These are phyloP conservation scores for Sprattus sprattus DNA, from an alignment of 2,113 vertebrate genomes.

Conservation along the genomic window DNA sequence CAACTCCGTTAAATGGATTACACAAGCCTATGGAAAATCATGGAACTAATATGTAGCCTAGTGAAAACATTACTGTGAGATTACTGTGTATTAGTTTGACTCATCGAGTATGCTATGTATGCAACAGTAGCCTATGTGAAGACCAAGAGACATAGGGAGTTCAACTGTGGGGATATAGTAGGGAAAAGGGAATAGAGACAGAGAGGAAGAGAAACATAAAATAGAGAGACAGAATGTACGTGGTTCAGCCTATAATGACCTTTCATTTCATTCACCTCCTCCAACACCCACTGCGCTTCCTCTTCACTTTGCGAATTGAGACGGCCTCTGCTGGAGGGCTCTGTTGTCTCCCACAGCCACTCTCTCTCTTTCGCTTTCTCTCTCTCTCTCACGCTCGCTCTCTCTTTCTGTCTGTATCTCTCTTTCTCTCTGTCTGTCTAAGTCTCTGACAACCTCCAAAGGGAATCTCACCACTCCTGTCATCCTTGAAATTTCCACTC, in stretches of 20 bases:
- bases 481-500: background rate
- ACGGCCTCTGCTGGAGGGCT: background rate
- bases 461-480: background rate
- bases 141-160: background rate
- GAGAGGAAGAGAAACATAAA: background rate
- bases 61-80: too few species aligned
- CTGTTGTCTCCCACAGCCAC: constrained; percentile 23
- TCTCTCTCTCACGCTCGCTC: background rate
- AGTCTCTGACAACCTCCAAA: background rate
- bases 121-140: background rate
- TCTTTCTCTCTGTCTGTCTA: background rate
- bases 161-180: background rate
- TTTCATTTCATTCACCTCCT: background rate
- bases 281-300: constrained; percentile 50
- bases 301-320: constrained; percentile 7
- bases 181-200: background rate
- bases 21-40: too few species aligned
- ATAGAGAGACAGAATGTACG: background rate
- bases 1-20: too few species aligned
- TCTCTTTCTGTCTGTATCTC: background rate
- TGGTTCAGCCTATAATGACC: constrained; percentile 7
- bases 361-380: background rate
- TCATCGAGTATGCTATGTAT: too few species aligned
- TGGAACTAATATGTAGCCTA: too few species aligned
- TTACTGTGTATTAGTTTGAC: too few species aligned